Percentiles rank a stretch among this genome's conserved stretches.
These are phyloP conservation scores for Sycophila sp. DNA, from an alignment of 1,140 invertebrate genomes.

Conservation along the genomic window DNA sequence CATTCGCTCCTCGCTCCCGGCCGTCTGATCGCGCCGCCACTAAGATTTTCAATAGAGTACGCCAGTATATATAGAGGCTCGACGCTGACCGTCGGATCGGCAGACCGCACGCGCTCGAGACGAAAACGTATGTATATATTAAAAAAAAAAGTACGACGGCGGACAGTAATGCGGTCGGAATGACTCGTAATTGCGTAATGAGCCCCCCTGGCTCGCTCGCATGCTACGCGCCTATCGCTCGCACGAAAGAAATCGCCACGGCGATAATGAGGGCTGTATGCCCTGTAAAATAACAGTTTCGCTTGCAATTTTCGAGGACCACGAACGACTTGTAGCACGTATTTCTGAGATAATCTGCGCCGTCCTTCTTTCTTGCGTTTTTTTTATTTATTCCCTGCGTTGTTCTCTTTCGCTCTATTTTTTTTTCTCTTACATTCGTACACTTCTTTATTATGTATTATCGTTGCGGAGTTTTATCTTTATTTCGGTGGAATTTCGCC, in stretches of 20 bases:
- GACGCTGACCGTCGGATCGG: background rate
- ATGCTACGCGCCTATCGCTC: conserved; percentile 33
- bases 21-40: no score
- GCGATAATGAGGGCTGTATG: conserved; percentile 53
- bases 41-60: no score
- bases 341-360: conserved; percentile 20
- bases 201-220: conserved; percentile 40
- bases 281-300: conserved; percentile 47
- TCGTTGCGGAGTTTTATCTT: background rate
- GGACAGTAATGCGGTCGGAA: conserved; percentile 57
- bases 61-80: no score
- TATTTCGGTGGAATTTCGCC: conserved; percentile 14
- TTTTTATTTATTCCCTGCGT: conserved; percentile 24
- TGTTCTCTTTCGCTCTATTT: background rate
- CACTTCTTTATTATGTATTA: no score
- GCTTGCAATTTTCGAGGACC: conserved; percentile 42
- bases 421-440: background rate
- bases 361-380: conserved; percentile 17
- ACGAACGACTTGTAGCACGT: conserved; percentile 27
- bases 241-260: conserved; percentile 48
- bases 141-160: conserved; percentile 23
- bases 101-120: background rate
- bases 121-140: no score
- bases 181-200: conserved; percentile 63
- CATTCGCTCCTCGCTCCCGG: no score